These are phyloP conservation scores for Acanthornis magna DNA, from an alignment of 2,797 vertebrate genomes.

Conservation along the genomic window DNA sequence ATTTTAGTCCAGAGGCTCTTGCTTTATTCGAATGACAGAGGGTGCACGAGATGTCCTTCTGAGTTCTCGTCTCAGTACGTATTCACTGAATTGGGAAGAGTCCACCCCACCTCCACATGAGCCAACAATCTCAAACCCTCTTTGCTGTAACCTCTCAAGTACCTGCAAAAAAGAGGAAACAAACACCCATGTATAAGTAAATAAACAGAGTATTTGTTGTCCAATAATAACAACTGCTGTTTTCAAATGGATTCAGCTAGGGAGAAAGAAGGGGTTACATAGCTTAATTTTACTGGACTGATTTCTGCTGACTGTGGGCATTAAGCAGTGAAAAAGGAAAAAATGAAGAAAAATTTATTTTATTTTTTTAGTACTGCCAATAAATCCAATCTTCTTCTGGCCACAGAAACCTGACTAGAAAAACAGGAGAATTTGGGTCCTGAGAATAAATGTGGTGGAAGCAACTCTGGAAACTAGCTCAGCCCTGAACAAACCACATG, in stretches of 20 bases:
- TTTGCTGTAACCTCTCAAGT: conserved; percentile 94
- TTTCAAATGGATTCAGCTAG: background rate
- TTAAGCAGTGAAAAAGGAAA: background rate
- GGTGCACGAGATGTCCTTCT: conserved; percentile 90
- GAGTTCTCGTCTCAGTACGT: conserved; percentile 93
- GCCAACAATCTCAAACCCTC: conserved; percentile 94
- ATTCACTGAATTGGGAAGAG: conserved; percentile 99
- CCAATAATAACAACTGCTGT: background rate
- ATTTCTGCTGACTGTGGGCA: background rate
- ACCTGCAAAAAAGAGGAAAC: conserved; percentile 78
- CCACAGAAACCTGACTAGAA: background rate
- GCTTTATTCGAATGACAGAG: conserved; percentile 98
- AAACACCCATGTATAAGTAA: background rate
- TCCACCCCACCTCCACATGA: conserved; percentile 96
- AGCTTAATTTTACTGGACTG: background rate
- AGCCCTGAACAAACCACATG: background rate
- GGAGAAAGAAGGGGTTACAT: background rate
- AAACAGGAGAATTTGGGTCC: background rate
- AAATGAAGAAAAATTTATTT: background rate
- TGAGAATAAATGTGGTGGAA: background rate
- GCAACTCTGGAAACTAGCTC: background rate
- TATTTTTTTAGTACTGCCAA: background rate
- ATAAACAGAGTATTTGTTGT: background rate
- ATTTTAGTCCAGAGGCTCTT: conserved; percentile 96
- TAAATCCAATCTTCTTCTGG: background rate